Percentiles rank a stretch among this genome's conserved stretches.
Conservation (phyloP, 2,888 invertebrate species). For the Andricus curvator region DNA sequence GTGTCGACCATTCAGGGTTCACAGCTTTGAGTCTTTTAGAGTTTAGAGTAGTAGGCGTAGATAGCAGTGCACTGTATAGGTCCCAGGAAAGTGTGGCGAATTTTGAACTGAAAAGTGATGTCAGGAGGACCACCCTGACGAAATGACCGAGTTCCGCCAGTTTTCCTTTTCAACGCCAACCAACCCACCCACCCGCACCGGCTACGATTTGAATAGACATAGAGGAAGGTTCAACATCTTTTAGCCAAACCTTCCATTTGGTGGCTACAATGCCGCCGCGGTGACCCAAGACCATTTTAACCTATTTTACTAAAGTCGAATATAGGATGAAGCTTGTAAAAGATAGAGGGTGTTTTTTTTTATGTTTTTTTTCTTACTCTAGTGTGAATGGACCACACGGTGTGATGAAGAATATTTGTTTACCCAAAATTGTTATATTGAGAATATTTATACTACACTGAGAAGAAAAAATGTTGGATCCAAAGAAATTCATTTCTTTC, state of each 20-base stretch:
- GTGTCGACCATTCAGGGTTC: slow-evolving; percentile 29
- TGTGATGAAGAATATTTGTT: background rate
- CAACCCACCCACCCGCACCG: slow-evolving; percentile 20
- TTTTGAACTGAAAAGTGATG: slow-evolving; percentile 23
- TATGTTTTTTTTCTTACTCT: background rate
- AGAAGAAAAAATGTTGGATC: too few relatives aligned
- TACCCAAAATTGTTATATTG: background rate
- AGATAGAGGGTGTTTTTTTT: background rate
- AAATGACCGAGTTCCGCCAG: slow-evolving; percentile 35
- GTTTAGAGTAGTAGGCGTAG: slow-evolving; percentile 31
- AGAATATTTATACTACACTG: background rate
- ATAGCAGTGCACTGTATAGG: background rate
- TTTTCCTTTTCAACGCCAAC: slow-evolving; percentile 11
- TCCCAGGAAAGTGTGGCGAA: slow-evolving; percentile 34
- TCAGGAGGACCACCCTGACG: slow-evolving; percentile 22
- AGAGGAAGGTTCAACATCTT: slow-evolving; percentile 5
- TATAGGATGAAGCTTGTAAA: background rate
- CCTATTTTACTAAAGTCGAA: background rate
- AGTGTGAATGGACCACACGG: background rate
- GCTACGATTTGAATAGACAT: slow-evolving; percentile 23
- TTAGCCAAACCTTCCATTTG: slow-evolving; percentile 22
- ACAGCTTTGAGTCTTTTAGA: slow-evolving; percentile 12
- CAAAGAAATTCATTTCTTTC: too few relatives aligned
- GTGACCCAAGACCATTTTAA: background rate
- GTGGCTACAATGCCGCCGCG: slow-evolving; percentile 2